Conservation (phyloP, 2,888 invertebrate species). For the Conomelus anceps region DNA sequence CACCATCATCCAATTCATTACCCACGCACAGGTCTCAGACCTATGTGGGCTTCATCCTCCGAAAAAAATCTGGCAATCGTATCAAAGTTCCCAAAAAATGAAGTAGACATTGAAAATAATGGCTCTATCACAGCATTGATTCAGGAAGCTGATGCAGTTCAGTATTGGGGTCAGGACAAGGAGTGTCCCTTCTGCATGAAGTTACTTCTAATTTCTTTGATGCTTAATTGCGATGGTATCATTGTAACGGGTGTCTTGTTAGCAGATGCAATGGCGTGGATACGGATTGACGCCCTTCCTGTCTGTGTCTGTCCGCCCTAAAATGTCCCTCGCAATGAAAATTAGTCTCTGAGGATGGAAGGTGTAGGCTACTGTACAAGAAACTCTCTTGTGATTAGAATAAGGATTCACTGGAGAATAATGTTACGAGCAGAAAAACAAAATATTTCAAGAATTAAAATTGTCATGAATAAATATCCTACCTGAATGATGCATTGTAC, state of each 20-base stretch:
- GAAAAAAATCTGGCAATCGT: too few species aligned
- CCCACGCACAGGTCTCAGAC: too few species aligned
- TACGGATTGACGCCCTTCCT: background rate
- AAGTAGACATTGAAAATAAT: background rate
- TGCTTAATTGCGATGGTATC: background rate
- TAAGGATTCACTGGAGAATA: too few species aligned
- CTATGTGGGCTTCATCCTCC: too few species aligned
- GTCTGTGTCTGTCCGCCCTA: background rate
- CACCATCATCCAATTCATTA: too few species aligned
- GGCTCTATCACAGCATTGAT: background rate
- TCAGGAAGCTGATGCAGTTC: background rate
- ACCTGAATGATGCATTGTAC: too few species aligned
- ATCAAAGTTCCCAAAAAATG: too few species aligned
- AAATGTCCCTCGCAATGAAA: background rate
- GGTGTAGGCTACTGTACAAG: background rate
- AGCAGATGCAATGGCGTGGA: background rate
- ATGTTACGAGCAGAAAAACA: too few species aligned
- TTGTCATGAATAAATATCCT: too few species aligned
- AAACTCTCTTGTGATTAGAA: background rate
- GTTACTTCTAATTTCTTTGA: background rate
- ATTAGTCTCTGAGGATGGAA: background rate
- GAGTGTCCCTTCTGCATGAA: background rate
- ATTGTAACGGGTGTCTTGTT: background rate
- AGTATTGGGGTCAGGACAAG: background rate
- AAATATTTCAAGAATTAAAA: too few species aligned